phyloP scores from a whole-genome alignment of 2,797 vertebrate genomes.

The Phyllotis vaccarum region DNA sequence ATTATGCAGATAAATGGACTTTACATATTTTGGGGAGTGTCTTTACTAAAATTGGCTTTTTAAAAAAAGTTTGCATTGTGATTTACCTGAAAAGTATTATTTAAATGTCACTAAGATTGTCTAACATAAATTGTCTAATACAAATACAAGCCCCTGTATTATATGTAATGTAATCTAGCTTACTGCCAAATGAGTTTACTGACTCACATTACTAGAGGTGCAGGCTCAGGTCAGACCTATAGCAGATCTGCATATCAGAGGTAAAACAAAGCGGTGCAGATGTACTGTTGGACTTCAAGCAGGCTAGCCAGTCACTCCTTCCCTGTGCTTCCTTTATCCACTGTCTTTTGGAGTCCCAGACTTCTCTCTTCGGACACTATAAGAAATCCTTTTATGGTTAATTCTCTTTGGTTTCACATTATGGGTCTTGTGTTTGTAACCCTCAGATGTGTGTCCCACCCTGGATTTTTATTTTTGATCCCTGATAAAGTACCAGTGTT shows the following conservation, averaged over 20 bases:
- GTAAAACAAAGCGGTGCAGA: background rate
- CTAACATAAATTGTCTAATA: background rate
- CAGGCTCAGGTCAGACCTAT: background rate
- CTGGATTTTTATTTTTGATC: background rate
- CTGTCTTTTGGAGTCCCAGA: background rate
- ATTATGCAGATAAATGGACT: background rate
- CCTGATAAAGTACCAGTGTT: background rate
- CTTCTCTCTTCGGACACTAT: slow-evolving; percentile 7
- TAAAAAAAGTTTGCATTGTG: slow-evolving; percentile 39
- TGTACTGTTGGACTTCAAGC: background rate
- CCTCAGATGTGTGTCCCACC: background rate
- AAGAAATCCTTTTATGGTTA: background rate
- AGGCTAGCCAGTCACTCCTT: background rate
- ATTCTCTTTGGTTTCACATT: background rate
- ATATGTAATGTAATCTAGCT: background rate
- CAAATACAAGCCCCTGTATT: background rate
- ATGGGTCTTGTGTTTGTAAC: background rate
- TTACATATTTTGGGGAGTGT: slow-evolving; percentile 24
- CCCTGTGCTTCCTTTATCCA: fast-evolving
- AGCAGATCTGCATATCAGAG: background rate
- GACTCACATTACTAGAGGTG: background rate
- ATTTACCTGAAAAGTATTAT: slow-evolving; percentile 46
- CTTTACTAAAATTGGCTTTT: slow-evolving; percentile 58
- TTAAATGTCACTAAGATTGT: background rate
- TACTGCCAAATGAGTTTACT: slow-evolving; percentile 7